These are phyloP conservation scores for Bombus superbus DNA, from an alignment of 1,140 invertebrate genomes.

Conservation along the genomic window DNA sequence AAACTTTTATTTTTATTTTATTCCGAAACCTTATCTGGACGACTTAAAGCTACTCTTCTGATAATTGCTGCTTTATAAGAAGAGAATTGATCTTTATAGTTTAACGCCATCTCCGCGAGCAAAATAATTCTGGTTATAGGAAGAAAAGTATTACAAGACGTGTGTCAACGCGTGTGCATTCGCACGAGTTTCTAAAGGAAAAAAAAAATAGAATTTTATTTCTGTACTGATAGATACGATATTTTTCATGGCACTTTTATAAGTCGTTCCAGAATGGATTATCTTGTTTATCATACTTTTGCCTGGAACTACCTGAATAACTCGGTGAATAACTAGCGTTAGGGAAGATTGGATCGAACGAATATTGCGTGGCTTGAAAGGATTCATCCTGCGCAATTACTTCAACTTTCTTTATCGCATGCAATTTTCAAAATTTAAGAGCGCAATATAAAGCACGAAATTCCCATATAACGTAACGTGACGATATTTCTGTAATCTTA, in stretches of 20 bases:
- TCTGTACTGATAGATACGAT: neutral
- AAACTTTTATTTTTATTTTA: too few species aligned
- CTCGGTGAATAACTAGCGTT: conserved; percentile 6
- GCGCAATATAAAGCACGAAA: neutral
- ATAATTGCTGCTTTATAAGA: neutral
- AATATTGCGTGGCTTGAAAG: conserved; percentile 20
- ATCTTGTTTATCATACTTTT: conserved; percentile 12
- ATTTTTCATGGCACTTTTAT: neutral
- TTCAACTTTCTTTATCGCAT: neutral
- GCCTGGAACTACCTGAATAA: conserved; percentile 3
- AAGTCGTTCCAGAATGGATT: neutral
- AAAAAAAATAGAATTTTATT: neutral
- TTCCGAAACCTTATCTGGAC: too few species aligned
- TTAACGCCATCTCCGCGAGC: neutral
- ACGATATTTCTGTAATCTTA: neutral
- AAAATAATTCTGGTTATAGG: too few species aligned
- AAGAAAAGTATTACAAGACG: neutral
- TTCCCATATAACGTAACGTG: neutral
- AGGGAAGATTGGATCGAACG: conserved; percentile 28
- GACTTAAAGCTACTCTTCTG: neutral
- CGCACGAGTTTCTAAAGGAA: neutral
- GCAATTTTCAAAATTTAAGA: neutral
- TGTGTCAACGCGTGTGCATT: neutral
- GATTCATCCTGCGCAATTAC: neutral
- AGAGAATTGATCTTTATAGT: neutral